phyloP scores from a whole-genome alignment of 2,113 vertebrate species.

The Chrysochloris asiatica region DNA sequence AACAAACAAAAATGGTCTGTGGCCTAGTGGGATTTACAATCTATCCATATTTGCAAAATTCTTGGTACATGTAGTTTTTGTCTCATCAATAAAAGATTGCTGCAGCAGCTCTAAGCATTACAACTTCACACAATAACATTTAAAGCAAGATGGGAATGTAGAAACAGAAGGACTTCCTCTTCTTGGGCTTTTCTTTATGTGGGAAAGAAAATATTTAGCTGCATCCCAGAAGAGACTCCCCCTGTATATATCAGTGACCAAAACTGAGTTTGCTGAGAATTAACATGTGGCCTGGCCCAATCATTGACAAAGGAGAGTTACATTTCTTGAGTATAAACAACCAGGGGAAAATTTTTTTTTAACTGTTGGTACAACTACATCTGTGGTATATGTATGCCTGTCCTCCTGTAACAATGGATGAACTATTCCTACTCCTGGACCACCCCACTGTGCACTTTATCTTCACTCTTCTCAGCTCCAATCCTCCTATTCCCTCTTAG shows the following conservation, averaged over 20 bases:
- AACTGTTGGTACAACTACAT: background rate
- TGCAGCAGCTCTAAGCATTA: background rate
- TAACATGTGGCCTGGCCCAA: background rate
- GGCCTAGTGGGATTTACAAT: background rate
- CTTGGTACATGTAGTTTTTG: background rate
- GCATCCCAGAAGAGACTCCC: constrained; percentile 17
- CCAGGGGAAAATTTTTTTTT: background rate
- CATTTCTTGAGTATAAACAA: constrained; percentile 26
- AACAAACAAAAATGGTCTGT: constrained; percentile 12
- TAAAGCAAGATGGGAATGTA: constrained; percentile 16
- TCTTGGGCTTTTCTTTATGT: constrained; percentile 3
- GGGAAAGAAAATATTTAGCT: too few species aligned
- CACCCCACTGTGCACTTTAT: background rate
- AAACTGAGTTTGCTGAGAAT: background rate
- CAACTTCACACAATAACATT: background rate
- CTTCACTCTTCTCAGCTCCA: background rate
- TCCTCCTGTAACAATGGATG: background rate
- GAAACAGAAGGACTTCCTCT: background rate
- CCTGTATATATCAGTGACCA: constrained; percentile 1
- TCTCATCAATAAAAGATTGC: background rate
- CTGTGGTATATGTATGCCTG: background rate
- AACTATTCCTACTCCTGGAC: background rate
- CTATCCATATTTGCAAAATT: constrained; percentile 6
- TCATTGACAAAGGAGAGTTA: background rate
- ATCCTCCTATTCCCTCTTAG: too few species aligned